phyloP scores from a whole-genome alignment of 1,140 invertebrate species.

The Drosophila nannoptera region DNA sequence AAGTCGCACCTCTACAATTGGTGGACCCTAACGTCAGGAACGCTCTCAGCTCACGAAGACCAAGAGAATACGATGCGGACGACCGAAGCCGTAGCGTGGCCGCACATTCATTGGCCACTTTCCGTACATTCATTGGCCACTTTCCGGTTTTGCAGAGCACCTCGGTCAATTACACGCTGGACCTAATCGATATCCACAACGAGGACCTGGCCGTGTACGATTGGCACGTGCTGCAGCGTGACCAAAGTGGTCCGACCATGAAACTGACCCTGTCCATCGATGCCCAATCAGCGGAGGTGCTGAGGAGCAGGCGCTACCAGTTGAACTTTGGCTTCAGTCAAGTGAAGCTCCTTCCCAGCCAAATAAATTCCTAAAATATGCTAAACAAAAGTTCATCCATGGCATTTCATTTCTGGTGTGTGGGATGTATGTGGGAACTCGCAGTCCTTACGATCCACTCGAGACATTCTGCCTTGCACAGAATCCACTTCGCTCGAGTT shows the following conservation, averaged over 20 bases:
- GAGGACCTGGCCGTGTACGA: slow-evolving; percentile 9
- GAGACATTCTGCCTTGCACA: too few species aligned
- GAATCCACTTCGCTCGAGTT: too few species aligned
- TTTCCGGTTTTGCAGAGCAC: slow-evolving; percentile 14
- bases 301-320: slow-evolving; percentile 3
- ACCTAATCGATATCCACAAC: slow-evolving; percentile 16
- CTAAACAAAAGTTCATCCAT: too few species aligned
- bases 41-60: too few species aligned
- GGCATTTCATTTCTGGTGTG: too few species aligned
- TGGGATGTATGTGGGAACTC: not conserved
- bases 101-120: slow-evolving; percentile 20
- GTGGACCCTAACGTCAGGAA: too few species aligned
- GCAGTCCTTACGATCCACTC: too few species aligned
- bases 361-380: slow-evolving; percentile 24
- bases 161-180: slow-evolving; percentile 10
- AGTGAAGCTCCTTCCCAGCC: slow-evolving; percentile 6
- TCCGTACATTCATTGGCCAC: slow-evolving; percentile 20
- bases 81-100: slow-evolving; percentile 3
- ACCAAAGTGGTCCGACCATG: slow-evolving; percentile 11
- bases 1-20: not conserved
- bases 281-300: slow-evolving; percentile 17
- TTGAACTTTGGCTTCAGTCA: slow-evolving; percentile 22
- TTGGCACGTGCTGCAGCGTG: slow-evolving; percentile 18
- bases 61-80: not conserved
- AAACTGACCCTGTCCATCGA: slow-evolving; percentile 24